Conservation (phyloP, 2,113 vertebrate genomes). For the Nestor notabilis region DNA sequence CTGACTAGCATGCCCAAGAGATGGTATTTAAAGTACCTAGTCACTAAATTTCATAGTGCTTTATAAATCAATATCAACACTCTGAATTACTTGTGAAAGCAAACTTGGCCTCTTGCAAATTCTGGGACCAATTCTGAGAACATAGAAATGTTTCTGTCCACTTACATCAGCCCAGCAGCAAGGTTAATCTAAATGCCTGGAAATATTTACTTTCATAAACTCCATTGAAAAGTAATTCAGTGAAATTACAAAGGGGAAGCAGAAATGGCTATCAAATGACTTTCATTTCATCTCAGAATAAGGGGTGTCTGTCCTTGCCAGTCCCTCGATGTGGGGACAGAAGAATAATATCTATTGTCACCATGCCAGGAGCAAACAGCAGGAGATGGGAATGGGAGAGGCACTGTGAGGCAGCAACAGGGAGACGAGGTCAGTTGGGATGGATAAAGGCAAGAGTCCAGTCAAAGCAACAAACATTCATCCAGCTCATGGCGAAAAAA, state of each 20-base stretch:
- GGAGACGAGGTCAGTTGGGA: background rate
- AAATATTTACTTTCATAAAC: conserved; percentile 8
- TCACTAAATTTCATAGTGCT: background rate
- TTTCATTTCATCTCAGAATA: background rate
- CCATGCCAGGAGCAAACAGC: background rate
- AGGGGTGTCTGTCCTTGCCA: background rate
- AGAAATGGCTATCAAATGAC: background rate
- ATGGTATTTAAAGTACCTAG: background rate
- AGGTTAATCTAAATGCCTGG: background rate
- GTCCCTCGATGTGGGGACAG: background rate
- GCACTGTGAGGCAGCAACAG: background rate
- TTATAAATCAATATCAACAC: conserved; percentile 37
- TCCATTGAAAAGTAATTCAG: background rate
- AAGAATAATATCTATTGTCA: background rate
- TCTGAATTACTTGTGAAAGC: background rate
- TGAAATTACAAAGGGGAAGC: background rate
- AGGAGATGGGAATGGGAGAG: background rate
- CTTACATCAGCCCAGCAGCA: background rate
- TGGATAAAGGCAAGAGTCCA: background rate
- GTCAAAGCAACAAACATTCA: background rate
- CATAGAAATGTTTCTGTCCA: background rate
- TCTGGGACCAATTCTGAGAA: background rate
- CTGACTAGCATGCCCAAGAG: background rate
- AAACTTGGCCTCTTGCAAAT: background rate
- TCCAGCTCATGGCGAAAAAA: background rate